Conservation (phyloP, 2,888 invertebrate species). For the Plusia festucae region DNA sequence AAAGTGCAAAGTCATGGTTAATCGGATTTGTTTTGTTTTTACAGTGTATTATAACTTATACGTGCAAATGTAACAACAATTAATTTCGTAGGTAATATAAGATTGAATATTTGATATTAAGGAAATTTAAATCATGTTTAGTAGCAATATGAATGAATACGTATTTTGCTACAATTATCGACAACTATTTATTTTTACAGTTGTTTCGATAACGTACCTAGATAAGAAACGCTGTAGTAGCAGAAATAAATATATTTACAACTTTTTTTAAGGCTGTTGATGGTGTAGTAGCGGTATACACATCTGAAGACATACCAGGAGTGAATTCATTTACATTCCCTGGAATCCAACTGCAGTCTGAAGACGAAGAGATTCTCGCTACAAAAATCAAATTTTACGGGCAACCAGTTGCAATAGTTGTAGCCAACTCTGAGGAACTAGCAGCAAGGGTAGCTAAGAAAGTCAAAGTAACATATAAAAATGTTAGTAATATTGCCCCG, state of each 20-base stretch:
- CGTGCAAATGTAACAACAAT: background rate
- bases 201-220: no score
- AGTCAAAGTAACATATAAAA: slow-evolving; percentile 89
- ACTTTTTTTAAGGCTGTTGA: slow-evolving; percentile 84
- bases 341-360: slow-evolving; percentile 73
- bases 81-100: background rate
- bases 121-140: background rate
- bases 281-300: slow-evolving; percentile 91
- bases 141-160: background rate
- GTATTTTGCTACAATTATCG: background rate
- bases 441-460: slow-evolving; percentile 89
- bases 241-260: background rate
- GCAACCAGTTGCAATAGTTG: slow-evolving; percentile 92
- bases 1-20: background rate
- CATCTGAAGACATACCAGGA: slow-evolving; percentile 92
- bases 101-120: background rate
- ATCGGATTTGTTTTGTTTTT: background rate
- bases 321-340: slow-evolving; percentile 87
- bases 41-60: background rate
- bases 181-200: no score
- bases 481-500: slow-evolving; percentile 69
- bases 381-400: slow-evolving; percentile 90
- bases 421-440: slow-evolving; percentile 88
- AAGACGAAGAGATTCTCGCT: slow-evolving; percentile 87
- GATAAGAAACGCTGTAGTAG: background rate